Percentiles rank a stretch among this genome's conserved stretches.
Conservation (phyloP, 2,797 vertebrate species). For the Cercopithecus hamlyni region DNA sequence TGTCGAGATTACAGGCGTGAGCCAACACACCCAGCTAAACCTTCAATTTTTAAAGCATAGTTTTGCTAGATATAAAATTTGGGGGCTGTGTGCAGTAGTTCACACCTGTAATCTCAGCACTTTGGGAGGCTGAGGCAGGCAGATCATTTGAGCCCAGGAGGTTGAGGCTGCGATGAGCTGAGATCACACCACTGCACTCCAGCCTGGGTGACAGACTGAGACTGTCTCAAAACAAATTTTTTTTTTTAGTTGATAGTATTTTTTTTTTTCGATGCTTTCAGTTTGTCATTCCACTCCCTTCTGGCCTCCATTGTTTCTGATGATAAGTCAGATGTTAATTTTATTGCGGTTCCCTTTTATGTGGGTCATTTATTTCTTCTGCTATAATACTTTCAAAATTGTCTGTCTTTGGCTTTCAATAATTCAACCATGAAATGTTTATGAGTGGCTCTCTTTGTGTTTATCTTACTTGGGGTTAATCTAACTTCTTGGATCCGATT, state of each 20-base stretch:
- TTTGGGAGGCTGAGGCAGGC: too few relatives aligned
- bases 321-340: background rate
- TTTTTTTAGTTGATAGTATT: slow-evolving; percentile 18
- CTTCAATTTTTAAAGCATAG: background rate
- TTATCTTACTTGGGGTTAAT: slow-evolving; percentile 1
- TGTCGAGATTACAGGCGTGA: too few relatives aligned
- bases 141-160: too few relatives aligned
- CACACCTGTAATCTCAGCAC: too few relatives aligned
- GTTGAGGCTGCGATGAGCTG: too few relatives aligned
- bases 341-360: background rate
- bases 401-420: background rate
- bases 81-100: too few relatives aligned
- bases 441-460: background rate
- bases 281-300: background rate
- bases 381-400: background rate
- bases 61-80: background rate
- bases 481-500: background rate
- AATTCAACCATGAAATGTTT: background rate
- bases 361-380: background rate
- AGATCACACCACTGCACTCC: too few relatives aligned
- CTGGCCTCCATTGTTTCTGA: background rate
- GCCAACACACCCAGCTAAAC: background rate
- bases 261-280: background rate
- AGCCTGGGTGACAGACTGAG: too few relatives aligned
- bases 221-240: background rate